phyloP scores from a whole-genome alignment of 2,797 vertebrate species.

The Alfaro cultratus region DNA sequence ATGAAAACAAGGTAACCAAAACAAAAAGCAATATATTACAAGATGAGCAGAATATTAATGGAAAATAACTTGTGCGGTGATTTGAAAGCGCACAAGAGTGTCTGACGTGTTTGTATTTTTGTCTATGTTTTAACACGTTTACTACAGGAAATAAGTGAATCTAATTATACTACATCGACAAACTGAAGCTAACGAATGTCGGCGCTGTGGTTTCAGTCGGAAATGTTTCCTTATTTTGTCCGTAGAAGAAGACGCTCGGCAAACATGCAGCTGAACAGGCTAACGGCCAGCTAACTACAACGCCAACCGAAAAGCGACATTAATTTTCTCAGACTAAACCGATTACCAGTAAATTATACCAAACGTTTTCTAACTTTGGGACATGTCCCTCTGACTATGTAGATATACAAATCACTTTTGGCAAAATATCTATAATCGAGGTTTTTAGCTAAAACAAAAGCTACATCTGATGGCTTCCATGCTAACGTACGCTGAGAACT shows the following conservation, averaged over 20 bases:
- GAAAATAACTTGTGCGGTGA: not conserved
- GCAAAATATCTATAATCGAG: not conserved
- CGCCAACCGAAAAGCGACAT: not conserved
- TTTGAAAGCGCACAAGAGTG: not conserved
- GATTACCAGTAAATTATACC: not conserved
- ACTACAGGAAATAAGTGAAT: too few relatives aligned
- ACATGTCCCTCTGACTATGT: too few relatives aligned
- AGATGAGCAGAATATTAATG: not conserved
- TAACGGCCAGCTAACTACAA: conserved; percentile 20
- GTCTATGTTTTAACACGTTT: not conserved
- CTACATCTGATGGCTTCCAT: not conserved
- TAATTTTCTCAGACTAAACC: not conserved
- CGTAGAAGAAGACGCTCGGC: conserved; percentile 40
- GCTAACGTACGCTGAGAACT: not conserved
- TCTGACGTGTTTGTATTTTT: not conserved
- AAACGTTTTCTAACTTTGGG: too few relatives aligned
- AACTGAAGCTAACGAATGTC: not conserved
- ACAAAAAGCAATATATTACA: not conserved
- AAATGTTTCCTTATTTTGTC: not conserved
- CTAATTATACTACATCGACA: not conserved
- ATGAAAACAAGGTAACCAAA: not conserved
- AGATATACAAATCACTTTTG: not conserved
- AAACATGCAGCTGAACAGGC: conserved; percentile 1
- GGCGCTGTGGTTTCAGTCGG: not conserved
- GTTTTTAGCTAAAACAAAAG: not conserved